Conservation (phyloP, 2,113 vertebrate genomes). For the Nicator chloris region DNA sequence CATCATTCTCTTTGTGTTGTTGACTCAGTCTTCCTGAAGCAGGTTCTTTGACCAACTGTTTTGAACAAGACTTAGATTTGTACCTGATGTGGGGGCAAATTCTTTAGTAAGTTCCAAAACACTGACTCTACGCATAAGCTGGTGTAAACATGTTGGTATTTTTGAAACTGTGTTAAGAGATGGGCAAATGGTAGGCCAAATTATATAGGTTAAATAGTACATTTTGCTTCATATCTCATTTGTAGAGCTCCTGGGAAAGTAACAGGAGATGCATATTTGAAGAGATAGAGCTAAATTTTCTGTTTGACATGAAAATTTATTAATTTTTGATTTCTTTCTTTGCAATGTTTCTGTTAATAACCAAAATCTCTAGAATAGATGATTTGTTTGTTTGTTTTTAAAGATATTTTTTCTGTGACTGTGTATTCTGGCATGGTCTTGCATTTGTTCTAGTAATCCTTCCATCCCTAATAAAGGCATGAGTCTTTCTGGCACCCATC, state of each 20-base stretch:
- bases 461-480: not conserved
- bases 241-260: not conserved
- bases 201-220: not conserved
- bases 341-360: not conserved
- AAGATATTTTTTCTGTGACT: not conserved
- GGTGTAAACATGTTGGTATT: not conserved
- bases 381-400: not conserved
- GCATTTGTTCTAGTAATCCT: not conserved
- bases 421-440: not conserved
- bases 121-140: not conserved
- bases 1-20: not conserved
- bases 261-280: not conserved
- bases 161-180: not conserved
- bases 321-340: not conserved
- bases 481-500: not conserved
- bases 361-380: not conserved
- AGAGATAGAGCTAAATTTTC: not conserved
- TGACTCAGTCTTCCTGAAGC: not conserved
- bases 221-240: not conserved
- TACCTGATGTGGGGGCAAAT: not conserved
- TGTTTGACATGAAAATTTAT: not conserved
- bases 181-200: not conserved
- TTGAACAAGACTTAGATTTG: not conserved
- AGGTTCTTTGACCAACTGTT: not conserved
- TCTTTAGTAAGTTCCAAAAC: not conserved